Evolutionary conservation across 2,797 vertebrate species (phyloP), one percentile per base, ranked within the genome.

Genomic region (Remorina albescens): DNA sequence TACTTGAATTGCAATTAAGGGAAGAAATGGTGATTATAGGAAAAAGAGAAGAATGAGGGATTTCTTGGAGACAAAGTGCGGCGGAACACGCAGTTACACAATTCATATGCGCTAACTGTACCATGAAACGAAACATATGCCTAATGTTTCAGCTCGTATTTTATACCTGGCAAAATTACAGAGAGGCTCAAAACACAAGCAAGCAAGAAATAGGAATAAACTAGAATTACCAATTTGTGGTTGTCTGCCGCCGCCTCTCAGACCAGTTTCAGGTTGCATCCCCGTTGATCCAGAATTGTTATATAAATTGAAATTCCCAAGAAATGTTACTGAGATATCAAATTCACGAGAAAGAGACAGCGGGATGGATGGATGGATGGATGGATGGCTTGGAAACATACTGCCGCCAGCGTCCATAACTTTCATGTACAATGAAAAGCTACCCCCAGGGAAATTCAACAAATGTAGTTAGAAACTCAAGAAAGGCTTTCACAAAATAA

Each of bases 21-120:
- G 41, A 58, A 59, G 13, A 76, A 61, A 71, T 73, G 34, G 50
- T 67, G n/a, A 70, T 66, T 47, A 39, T 19, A 63, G 42, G 62
- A 46, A 60, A 54, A 66, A 71, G 44, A 78, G 51, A 9, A 32
- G n/a, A 28, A 25, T 28, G 32, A 39, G 26, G 12, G 6, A 59
- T n/a, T 69, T 69, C 0, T 34, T 41, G 25, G 28, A 41, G 46
- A 37, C 23, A 53, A n/a, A 25, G 8, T 16, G 13, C 47, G 51
- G 21, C 21, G 26, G 16, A 46, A 54, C 25, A 59, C 28, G 25
- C 13, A 19, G 46, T 0, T 4, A 39, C 9, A 19, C 3, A 13
- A 41, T 28, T 44, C 3, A 49, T 21, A 8, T 28, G 28, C 21
- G 30, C 11, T 37, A 1, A 25, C 1, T 18, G 2, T 5, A 13